These are phyloP conservation scores for Drosophila micromelanica DNA, from an alignment of 1,140 invertebrate genomes.

Conservation along the genomic window DNA sequence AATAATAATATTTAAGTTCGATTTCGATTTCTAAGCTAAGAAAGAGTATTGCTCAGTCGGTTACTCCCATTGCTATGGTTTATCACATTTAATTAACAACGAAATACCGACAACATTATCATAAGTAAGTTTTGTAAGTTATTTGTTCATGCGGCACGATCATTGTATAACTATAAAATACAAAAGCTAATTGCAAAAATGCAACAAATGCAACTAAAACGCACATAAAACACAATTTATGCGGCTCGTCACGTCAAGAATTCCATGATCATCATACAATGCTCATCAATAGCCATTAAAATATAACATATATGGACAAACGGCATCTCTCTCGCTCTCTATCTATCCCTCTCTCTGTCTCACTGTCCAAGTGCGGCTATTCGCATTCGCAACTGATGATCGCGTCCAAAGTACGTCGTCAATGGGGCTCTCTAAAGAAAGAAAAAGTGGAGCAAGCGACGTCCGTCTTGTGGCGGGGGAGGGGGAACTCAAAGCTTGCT, in stretches of 20 bases:
- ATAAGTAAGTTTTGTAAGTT: neutral
- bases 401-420: slow-evolving; percentile 65
- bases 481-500: neutral
- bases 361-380: slow-evolving; percentile 6
- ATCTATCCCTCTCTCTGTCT: no score
- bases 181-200: slow-evolving; percentile 3
- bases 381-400: slow-evolving; percentile 60
- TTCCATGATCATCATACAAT: slow-evolving; percentile 9
- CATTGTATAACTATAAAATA: no score
- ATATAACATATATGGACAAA: neutral
- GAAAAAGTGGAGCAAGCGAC: slow-evolving; percentile 65
- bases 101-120: neutral
- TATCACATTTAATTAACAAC: neutral
- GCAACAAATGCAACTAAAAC: slow-evolving; percentile 8
- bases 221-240: slow-evolving; percentile 35
- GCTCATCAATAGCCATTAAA: slow-evolving; percentile 1
- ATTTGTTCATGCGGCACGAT: slow-evolving; percentile 3
- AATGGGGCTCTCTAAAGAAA: slow-evolving; percentile 35
- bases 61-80: no score
- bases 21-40: no score
- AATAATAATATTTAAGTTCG: no score
- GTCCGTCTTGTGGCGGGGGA: neutral
- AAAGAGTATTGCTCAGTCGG: no score
- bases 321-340: slow-evolving; percentile 1
- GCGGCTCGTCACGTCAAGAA: slow-evolving; percentile 45